Evolutionary conservation across 2,113 vertebrate genomes (phyloP).

Genomic region (Nycticebus coucang): DNA sequence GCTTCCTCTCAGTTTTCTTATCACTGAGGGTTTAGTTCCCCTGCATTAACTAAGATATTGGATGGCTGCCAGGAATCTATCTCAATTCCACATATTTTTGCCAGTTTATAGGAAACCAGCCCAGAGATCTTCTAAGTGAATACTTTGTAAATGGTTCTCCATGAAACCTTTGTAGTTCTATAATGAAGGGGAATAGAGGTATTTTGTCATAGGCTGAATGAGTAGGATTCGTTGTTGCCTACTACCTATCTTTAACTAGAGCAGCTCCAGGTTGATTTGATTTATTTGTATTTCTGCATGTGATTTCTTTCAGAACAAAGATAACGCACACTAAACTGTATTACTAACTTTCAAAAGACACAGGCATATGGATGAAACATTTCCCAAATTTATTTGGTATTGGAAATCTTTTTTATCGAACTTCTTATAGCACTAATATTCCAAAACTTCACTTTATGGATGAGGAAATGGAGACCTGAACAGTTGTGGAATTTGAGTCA

Average conservation of each 20-base stretch:
- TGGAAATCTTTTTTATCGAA: background rate
- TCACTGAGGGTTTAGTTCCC: background rate
- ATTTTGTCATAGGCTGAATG: background rate
- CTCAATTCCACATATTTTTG: background rate
- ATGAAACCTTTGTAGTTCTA: background rate
- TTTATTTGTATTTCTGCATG: background rate
- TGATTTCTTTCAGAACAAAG: background rate
- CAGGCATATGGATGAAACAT: background rate
- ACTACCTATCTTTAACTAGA: background rate
- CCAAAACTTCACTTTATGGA: background rate
- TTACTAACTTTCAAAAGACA: background rate
- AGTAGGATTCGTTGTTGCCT: background rate
- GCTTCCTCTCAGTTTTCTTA: conserved; percentile 5
- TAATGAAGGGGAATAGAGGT: background rate
- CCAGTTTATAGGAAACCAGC: background rate
- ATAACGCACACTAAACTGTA: background rate
- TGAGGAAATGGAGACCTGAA: background rate
- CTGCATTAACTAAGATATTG: background rate
- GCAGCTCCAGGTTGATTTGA: background rate
- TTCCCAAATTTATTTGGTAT: background rate
- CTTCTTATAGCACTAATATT: background rate
- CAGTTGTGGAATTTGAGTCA: background rate
- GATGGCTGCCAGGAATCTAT: background rate
- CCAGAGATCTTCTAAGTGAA: background rate
- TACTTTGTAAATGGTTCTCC: background rate